Percentiles rank a stretch among this genome's conserved stretches.
Conservation (phyloP, 92 coral and sea anemone genomes). For the Zoanthus gigantus region DNA sequence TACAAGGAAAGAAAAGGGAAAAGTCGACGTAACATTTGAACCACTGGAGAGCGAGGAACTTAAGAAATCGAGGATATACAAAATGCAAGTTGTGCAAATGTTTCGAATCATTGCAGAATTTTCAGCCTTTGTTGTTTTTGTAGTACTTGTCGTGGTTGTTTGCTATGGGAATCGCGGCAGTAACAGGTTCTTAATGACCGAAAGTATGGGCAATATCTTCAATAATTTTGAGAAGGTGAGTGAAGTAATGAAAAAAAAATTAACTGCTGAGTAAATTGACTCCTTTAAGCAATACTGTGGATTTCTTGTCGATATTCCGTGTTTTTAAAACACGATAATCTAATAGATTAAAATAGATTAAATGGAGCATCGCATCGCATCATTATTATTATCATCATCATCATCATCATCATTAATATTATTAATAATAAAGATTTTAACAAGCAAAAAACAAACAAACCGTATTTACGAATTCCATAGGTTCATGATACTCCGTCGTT, state of each 20-base stretch:
- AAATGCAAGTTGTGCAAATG: constrained; percentile 71
- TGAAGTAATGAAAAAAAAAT: not conserved
- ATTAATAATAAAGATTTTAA: not conserved
- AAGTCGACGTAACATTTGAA: constrained; percentile 46
- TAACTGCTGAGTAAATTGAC: not conserved
- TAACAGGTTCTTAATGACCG: constrained; percentile 60
- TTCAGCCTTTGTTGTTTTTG: constrained; percentile 54
- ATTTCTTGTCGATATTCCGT: not conserved
- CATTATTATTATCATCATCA: too few relatives aligned
- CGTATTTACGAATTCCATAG: constrained; percentile 2
- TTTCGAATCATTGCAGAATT: constrained; percentile 68
- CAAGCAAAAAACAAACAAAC: too few relatives aligned
- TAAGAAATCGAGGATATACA: constrained; percentile 67
- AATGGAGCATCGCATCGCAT: too few relatives aligned
- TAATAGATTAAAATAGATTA: too few relatives aligned
- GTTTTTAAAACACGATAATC: too few relatives aligned
- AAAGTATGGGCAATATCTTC: constrained; percentile 53
- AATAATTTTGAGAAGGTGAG: constrained; percentile 69
- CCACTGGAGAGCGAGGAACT: constrained; percentile 68
- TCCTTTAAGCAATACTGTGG: not conserved
- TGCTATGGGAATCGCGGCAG: constrained; percentile 74
- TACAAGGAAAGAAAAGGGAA: constrained; percentile 46
- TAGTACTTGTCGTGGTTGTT: constrained; percentile 66
- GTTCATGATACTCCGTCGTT: constrained; percentile 57
- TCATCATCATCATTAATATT: too few relatives aligned